Percentiles rank a stretch among this genome's conserved stretches.
These are phyloP conservation scores for Cryptocephalus primarius DNA, from an alignment of 2,888 invertebrate genomes.

Conservation along the genomic window DNA sequence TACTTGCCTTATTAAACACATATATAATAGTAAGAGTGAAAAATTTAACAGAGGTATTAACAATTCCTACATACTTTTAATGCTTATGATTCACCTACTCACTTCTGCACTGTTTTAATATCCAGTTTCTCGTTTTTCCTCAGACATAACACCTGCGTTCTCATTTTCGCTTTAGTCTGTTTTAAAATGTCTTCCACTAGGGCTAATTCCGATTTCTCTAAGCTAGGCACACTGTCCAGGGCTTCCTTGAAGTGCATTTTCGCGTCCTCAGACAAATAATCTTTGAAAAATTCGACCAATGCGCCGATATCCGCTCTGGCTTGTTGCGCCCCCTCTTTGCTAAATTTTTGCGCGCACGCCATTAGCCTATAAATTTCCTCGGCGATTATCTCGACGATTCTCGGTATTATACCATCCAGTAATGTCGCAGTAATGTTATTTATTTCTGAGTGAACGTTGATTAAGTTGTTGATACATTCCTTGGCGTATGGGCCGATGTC, in stretches of 20 bases:
- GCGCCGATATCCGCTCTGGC: slow-evolving; percentile 68
- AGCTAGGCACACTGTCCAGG: slow-evolving; percentile 60
- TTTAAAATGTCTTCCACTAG: slow-evolving; percentile 52
- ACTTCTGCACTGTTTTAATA: too few species aligned
- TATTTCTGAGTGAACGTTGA: slow-evolving; percentile 68
- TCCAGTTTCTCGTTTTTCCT: slow-evolving; percentile 5
- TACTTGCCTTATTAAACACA: too few species aligned
- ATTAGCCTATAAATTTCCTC: slow-evolving; percentile 86
- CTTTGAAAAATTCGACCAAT: slow-evolving; percentile 51
- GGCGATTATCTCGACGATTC: slow-evolving; percentile 82
- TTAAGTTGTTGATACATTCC: slow-evolving; percentile 73
- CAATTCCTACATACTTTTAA: too few species aligned
- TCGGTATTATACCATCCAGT: slow-evolving; percentile 58
- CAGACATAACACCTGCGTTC: slow-evolving; percentile 56
- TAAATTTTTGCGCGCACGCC: slow-evolving; percentile 63
- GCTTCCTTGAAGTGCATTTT: slow-evolving; percentile 69
- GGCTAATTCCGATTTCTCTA: slow-evolving; percentile 42
- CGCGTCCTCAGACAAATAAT: slow-evolving; percentile 35
- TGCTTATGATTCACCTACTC: too few species aligned
- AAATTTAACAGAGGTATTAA: too few species aligned
- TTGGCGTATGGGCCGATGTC: slow-evolving; percentile 83
- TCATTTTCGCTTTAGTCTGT: slow-evolving; percentile 54
- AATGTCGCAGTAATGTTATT: slow-evolving; percentile 69
- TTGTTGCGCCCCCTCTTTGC: slow-evolving; percentile 61
- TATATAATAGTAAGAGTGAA: too few species aligned